Percentiles rank a stretch among this genome's conserved stretches.
These are phyloP conservation scores for Lepidurus couesii DNA, from an alignment of 1,140 invertebrate genomes.

Conservation along the genomic window DNA sequence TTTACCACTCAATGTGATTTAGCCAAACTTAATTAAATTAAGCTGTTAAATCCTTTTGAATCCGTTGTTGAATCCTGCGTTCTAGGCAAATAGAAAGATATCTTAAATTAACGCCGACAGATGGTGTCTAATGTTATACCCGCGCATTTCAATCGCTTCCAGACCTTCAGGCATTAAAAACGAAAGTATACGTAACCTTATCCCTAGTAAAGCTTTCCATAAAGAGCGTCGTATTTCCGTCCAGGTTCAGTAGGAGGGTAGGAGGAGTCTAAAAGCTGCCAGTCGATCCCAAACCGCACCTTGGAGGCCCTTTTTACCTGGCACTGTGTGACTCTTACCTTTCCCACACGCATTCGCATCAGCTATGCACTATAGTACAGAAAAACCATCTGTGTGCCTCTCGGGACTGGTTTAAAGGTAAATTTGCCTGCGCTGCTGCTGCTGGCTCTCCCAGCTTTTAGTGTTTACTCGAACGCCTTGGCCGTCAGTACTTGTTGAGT, in stretches of 20 bases:
- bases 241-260: background rate
- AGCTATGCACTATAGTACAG: background rate
- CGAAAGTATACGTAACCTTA: slow-evolving; percentile 4
- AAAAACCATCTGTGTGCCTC: background rate
- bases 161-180: background rate
- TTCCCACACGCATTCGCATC: background rate
- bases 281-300: background rate
- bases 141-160: too few relatives aligned
- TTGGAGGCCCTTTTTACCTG: background rate
- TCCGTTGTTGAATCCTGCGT: too few relatives aligned
- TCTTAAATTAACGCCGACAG: too few relatives aligned
- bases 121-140: too few relatives aligned
- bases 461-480: background rate
- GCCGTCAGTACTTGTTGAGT: background rate
- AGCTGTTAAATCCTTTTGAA: too few relatives aligned
- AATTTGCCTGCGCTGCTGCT: background rate
- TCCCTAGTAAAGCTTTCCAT: background rate
- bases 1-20: too few relatives aligned
- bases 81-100: too few relatives aligned
- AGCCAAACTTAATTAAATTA: too few relatives aligned
- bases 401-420: background rate
- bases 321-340: background rate
- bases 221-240: background rate
- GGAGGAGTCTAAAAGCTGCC: background rate
- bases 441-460: background rate